These are phyloP conservation scores for Xenops minutus DNA, from an alignment of 2,797 vertebrate genomes.

Conservation along the genomic window DNA sequence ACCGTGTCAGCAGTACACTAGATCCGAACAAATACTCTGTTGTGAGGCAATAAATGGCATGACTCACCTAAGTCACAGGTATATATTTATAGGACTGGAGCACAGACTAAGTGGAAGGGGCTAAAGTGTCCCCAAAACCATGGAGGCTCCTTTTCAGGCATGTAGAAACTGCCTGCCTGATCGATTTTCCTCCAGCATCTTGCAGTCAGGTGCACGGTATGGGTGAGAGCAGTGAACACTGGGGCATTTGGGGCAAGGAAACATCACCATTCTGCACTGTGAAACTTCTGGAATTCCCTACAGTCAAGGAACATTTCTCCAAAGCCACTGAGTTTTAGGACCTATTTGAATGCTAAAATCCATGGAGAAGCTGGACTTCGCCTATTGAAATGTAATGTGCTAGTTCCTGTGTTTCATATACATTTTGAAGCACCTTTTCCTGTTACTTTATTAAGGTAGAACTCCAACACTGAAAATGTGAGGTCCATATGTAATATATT, in stretches of 20 bases:
- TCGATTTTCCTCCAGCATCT: background rate
- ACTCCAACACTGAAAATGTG: background rate
- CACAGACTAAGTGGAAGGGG: background rate
- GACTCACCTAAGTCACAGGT: background rate
- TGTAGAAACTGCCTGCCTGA: background rate
- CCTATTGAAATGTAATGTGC: background rate
- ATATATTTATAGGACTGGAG: background rate
- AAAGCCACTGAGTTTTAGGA: background rate
- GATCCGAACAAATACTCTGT: background rate
- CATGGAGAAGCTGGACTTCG: background rate
- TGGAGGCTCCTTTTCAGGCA: background rate
- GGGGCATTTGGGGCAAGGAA: background rate
- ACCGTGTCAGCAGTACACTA: rapidly evolving
- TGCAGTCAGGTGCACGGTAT: rapidly evolving
- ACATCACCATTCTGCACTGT: rapidly evolving
- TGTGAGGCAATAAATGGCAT: background rate
- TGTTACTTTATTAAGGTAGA: background rate
- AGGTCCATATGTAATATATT: background rate
- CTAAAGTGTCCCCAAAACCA: background rate
- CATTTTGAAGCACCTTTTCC: background rate
- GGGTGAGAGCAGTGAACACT: rapidly evolving
- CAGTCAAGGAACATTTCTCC: background rate
- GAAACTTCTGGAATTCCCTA: background rate
- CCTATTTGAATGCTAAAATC: background rate
- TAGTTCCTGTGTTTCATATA: background rate